These are phyloP conservation scores for Coryphaenoides rupestris DNA, from an alignment of 2,113 vertebrate genomes.

Conservation along the genomic window DNA sequence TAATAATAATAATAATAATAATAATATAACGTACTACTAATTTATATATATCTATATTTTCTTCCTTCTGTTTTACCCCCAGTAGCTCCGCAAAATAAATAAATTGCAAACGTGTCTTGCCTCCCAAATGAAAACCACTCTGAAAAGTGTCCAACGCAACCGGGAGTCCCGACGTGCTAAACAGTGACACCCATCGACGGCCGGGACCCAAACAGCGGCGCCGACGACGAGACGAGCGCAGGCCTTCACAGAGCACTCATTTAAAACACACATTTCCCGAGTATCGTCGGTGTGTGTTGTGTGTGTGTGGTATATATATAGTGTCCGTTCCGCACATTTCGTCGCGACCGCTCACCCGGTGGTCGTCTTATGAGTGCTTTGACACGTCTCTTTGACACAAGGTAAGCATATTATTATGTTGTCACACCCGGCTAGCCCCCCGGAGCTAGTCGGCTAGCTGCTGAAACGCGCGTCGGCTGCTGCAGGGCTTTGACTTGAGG, in stretches of 20 bases:
- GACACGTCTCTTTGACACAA: constrained; percentile 15
- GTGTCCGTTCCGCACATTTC: background rate
- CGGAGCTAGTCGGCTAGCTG: constrained; percentile 35
- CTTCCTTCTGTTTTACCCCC: too few relatives aligned
- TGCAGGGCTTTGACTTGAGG: constrained; percentile 60
- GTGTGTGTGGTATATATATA: constrained; percentile 1
- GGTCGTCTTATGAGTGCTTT: constrained; percentile 26
- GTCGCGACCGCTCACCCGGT: background rate
- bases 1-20: too few relatives aligned
- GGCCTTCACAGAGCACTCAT: constrained; percentile 9
- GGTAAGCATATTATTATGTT: constrained; percentile 52
- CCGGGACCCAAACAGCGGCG: constrained; percentile 57
- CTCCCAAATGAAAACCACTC: too few relatives aligned
- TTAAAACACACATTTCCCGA: constrained; percentile 11
- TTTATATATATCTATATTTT: too few relatives aligned
- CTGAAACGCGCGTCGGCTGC: constrained; percentile 25
- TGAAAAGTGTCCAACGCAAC: background rate
- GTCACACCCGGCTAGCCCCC: constrained; percentile 18
- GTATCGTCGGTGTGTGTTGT: background rate
- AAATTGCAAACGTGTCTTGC: too few relatives aligned
- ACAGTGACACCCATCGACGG: constrained; percentile 35
- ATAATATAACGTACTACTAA: too few relatives aligned
- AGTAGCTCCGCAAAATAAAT: too few relatives aligned
- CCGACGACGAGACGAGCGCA: constrained; percentile 40
- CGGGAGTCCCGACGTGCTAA: constrained; percentile 28